Base-by-base conservation (phyloP, 2,888 invertebrate species). In the Orchesellides sinensis region DNA sequence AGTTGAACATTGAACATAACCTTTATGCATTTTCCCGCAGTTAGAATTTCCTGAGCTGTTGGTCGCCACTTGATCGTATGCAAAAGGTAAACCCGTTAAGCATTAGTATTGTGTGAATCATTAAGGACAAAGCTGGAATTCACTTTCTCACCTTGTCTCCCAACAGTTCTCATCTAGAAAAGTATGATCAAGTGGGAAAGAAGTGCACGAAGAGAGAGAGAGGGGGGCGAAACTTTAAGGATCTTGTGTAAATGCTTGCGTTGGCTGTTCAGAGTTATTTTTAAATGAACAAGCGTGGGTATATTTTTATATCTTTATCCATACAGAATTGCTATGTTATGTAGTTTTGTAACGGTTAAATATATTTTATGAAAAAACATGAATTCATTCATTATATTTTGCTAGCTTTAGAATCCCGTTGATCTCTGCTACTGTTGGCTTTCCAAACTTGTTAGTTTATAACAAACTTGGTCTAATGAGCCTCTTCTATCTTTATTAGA, bases 401-500 rank as follows among this genome's bases (percentile, higher is more conserved):
- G 8, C 59, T 56, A 45, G 19, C 52, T 69, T 61, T 78, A 69
- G n/a, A 69, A 69, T 78, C 78, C 69, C 21, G 78, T 69, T 78
- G 78, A 78, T 69, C 69, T 78, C 59, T 68, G 19, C 40, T 23
- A 17, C 19, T 56, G 56, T 29, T 45, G 56, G 29, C 17, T 12
- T 27, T 35, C 40, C 17, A 40, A 63, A 70, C 68, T 79, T 70
- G 70, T 56, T 79, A 54, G 35, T 79, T 83, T 72, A 74, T 79
- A 79, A 74, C 73, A 73, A 79, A 79, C 54, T 83, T 78, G 78
- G 61, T 40, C 68, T 83, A 83, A 83, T 83, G 83, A 83, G 83
- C 83, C 79, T 83, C 83, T 83, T 83, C 79, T 83, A 75, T 83
- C 83, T 83, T 83, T 83, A 79, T 79, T 79, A 78, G 79, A 47